Base-by-base conservation (phyloP, 2,113 vertebrate genomes). In the Telmatochromis sp. region DNA sequence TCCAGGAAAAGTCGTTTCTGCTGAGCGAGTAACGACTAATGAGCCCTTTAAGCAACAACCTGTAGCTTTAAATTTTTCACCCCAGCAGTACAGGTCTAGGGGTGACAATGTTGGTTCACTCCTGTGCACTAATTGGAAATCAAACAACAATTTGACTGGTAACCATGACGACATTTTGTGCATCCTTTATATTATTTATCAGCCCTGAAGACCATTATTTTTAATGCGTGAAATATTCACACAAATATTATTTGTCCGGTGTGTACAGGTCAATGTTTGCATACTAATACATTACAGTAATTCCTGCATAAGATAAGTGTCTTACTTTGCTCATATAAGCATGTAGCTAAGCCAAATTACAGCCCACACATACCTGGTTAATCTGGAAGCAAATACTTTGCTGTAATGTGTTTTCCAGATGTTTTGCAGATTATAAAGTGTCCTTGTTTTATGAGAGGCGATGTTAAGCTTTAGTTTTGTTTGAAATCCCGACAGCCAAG, bases 401-500 rank as follows among this genome's bases (percentile, higher is more conserved):
- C 33, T 21, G 60, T 68, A 47, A 28, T 78, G 71, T 12, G 26
- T 78, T 75, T 28, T 28, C 5, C 71, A 31, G 2, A 50, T 75
- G 71, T 78, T 78, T 73, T 73, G 68, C 40, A 73, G 40, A 45
- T 73, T 45, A 17, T 73, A 0, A 60, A 47, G 33, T 17, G 53
- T 40, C 6, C 9, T 58, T 45, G 4, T 40, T 57, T 45, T 23
- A 55, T 57, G 10, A 57, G 14, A 1, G 21, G 5, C 3, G 14
- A 42, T 55, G 35, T 58, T 63, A 40, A 57, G n/a, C 7, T n/a
- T 50, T 21, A 6, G 9, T 42, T 83, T 91, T 88, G 14, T 86
- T 28, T 55, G 7, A 26, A 82, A 51, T 78, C 21, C 86, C 85
- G 89, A 8, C 90, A 99, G 98, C 96, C 96, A 65, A 96, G 96